Conservation (phyloP, 2,113 vertebrate genomes). For the Alethe diademata region DNA sequence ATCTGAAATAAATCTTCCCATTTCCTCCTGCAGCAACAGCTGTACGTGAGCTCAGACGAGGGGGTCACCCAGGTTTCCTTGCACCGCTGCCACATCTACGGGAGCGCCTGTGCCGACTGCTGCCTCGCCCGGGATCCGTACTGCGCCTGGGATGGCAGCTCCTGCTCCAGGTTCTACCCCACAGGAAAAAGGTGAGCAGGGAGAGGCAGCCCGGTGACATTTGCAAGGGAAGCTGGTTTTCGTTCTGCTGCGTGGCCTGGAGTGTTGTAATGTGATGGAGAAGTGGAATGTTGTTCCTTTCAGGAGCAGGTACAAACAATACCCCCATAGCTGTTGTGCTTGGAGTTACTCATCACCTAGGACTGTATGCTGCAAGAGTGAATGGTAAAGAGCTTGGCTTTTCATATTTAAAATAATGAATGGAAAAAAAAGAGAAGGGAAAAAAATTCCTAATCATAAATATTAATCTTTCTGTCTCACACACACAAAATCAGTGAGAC, state of each 20-base stretch:
- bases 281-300: not conserved
- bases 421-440: too few relatives aligned
- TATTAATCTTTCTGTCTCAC: not conserved
- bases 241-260: not conserved
- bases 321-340: not conserved
- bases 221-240: not conserved
- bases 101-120: constrained; percentile 94
- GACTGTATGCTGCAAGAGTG: not conserved
- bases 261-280: not conserved
- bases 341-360: not conserved
- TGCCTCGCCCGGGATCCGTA: constrained; percentile 96
- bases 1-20: constrained; percentile 13
- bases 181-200: constrained; percentile 88
- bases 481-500: not conserved
- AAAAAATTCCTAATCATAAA: not conserved
- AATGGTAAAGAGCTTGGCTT: not conserved
- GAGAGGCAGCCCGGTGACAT: not conserved
- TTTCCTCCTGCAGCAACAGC: constrained; percentile 87
- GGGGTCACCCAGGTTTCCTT: constrained; percentile 92
- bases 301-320: not conserved
- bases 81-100: constrained; percentile 94
- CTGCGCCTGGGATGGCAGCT: constrained; percentile 96
- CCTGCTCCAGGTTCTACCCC: constrained; percentile 94
- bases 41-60: constrained; percentile 92
- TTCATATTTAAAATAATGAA: not conserved